Conservation (phyloP, 1,140 invertebrate species). For the Hycleus cichorii region DNA sequence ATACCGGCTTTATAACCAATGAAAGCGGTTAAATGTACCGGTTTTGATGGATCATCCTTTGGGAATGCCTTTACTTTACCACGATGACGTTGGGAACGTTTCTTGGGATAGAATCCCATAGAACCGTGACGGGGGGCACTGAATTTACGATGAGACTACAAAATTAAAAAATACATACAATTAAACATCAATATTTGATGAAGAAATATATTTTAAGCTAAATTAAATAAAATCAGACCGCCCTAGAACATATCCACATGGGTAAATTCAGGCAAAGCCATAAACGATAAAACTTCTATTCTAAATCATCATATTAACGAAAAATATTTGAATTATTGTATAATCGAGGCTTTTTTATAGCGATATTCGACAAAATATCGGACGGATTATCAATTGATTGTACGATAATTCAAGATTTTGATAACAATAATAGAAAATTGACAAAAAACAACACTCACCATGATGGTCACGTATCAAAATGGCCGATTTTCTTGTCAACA, state of each 20-base stretch:
- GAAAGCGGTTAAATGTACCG: slow-evolving; percentile 97
- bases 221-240: slow-evolving; percentile 42
- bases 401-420: slow-evolving; percentile 14
- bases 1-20: slow-evolving; percentile 99
- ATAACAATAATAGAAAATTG: neutral
- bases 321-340: neutral
- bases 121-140: slow-evolving; percentile 98
- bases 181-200: neutral
- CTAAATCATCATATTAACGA: slow-evolving; percentile 41
- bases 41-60: slow-evolving; percentile 95
- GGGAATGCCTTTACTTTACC: slow-evolving; percentile 99
- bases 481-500: neutral
- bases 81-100: slow-evolving; percentile 88
- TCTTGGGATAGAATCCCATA: slow-evolving; percentile 99
- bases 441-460: neutral
- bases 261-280: slow-evolving; percentile 40
- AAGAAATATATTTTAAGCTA: neutral
- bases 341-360: too few relatives aligned
- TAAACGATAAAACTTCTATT: slow-evolving; percentile 38
- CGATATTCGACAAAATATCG: neutral
- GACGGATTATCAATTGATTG: slow-evolving; percentile 10
- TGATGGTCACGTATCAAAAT: neutral
- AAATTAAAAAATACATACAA: slow-evolving; percentile 38
- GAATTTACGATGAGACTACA: slow-evolving; percentile 98
- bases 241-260: slow-evolving; percentile 48